Conservation (phyloP, 1,140 invertebrate genomes). For the Drosophila carrolli region DNA sequence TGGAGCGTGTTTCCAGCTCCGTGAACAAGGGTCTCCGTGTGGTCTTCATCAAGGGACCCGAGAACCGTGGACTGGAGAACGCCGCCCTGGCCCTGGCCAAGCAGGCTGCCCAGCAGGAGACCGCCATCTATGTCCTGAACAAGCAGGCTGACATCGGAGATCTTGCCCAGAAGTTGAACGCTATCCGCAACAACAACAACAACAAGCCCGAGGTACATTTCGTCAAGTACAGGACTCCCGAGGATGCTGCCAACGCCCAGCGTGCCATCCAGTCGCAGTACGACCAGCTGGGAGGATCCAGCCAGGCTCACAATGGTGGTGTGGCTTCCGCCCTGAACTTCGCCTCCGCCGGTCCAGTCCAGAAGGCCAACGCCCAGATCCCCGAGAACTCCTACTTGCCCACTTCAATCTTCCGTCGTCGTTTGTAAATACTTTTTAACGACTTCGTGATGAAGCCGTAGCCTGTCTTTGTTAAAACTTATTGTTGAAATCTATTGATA, state of each 20-base stretch:
- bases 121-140: too few relatives aligned
- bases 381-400: conserved; percentile 74
- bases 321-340: conserved; percentile 62
- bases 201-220: conserved; percentile 66
- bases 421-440: conserved; percentile 48
- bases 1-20: too few relatives aligned
- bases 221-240: conserved; percentile 64
- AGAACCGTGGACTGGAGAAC: too few relatives aligned
- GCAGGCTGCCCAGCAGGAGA: too few relatives aligned
- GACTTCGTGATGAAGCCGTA: conserved; percentile 15
- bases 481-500: conserved; percentile 39
- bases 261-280: conserved; percentile 61
- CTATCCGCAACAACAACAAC: conserved; percentile 39
- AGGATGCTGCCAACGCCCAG: conserved; percentile 65
- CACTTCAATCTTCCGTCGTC: conserved; percentile 74
- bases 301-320: conserved; percentile 56
- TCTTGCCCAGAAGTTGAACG: conserved; percentile 46
- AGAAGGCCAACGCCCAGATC: conserved; percentile 43
- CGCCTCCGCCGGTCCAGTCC: conserved; percentile 63
- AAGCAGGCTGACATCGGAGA: conserved; percentile 41
- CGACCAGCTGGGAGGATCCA: conserved; percentile 55
- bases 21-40: too few relatives aligned
- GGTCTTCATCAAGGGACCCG: too few relatives aligned
- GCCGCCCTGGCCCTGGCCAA: too few relatives aligned
- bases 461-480: conserved; percentile 35